phyloP scores from a whole-genome alignment of 2,797 vertebrate genomes.

The Novumbra hubbsi region DNA sequence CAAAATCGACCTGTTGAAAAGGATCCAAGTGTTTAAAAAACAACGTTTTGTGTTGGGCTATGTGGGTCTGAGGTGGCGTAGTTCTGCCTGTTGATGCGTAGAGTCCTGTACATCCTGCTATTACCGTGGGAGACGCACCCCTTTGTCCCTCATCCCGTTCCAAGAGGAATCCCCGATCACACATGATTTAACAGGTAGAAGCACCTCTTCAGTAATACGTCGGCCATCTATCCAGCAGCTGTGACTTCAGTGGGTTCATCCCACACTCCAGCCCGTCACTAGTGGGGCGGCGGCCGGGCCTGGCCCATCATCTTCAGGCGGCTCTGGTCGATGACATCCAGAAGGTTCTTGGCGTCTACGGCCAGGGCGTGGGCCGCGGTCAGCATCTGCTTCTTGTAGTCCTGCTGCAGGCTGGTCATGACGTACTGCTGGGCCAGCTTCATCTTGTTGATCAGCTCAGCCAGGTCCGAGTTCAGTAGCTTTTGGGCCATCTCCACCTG shows the following conservation, averaged over 20 bases:
- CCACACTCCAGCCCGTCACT: constrained; percentile 43
- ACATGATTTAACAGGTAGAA: not conserved
- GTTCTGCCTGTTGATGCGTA: not conserved
- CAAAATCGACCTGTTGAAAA: not conserved
- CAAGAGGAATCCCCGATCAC: not conserved
- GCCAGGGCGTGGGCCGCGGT: constrained; percentile 96
- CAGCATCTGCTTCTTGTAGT: constrained; percentile 99
- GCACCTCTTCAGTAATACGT: not conserved
- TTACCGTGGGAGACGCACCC: not conserved
- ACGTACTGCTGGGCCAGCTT: constrained; percentile 98
- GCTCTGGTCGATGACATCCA: constrained; percentile 97
- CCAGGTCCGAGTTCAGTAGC: constrained; percentile 95
- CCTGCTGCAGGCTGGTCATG: constrained; percentile 98
- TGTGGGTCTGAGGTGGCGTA: not conserved
- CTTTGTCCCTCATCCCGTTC: not conserved
- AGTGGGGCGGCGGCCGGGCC: constrained; percentile 73
- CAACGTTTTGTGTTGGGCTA: not conserved
- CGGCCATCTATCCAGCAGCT: not conserved
- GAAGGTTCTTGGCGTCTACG: constrained; percentile 95
- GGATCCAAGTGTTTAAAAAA: not conserved
- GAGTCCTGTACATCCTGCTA: not conserved
- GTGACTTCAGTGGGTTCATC: not conserved
- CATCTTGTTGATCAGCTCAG: constrained; percentile 97
- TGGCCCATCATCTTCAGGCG: constrained; percentile 91
- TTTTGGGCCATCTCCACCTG: constrained; percentile 99